Evolutionary conservation across 2,888 invertebrate species (phyloP).

Genomic region (Patella pellucida): DNA sequence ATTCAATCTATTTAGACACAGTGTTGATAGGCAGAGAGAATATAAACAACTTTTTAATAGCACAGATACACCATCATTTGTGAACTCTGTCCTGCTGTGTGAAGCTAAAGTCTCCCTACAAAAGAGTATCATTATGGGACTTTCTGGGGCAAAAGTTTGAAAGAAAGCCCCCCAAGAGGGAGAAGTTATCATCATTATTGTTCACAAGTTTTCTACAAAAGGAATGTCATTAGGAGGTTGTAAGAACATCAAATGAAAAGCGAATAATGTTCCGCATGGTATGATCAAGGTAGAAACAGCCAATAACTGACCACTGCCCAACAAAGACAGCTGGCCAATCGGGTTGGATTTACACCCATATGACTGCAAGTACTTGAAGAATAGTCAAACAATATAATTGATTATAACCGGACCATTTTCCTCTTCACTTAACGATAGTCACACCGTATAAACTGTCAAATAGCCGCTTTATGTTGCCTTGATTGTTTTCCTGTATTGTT

Average conservation of each 20-base stretch:
- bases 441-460: neutral
- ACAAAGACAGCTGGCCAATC: slow-evolving; percentile 9
- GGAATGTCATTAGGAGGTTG: neutral
- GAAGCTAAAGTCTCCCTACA: no score
- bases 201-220: slow-evolving; percentile 1
- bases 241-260: slow-evolving; percentile 7
- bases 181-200: neutral
- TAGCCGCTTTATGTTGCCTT: neutral
- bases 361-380: neutral
- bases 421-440: slow-evolving; percentile 11
- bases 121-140: no score
- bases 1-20: no score
- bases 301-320: slow-evolving; percentile 5
- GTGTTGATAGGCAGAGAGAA: no score
- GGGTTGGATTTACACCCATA: neutral
- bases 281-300: slow-evolving; percentile 4
- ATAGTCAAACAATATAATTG: slow-evolving; percentile 10
- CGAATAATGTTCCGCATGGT: neutral
- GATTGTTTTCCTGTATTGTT: slow-evolving; percentile 10
- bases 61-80: no score
- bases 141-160: neutral
- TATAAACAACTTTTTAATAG: no score
- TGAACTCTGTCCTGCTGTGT: no score
- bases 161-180: neutral
- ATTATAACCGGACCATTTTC: slow-evolving; percentile 9